A percentile compares a stretch with the other conserved stretches of the same genome.
Evolutionary conservation across 2,113 vertebrate species (phyloP).

Genomic region (Daphoenositta chrysoptera): DNA sequence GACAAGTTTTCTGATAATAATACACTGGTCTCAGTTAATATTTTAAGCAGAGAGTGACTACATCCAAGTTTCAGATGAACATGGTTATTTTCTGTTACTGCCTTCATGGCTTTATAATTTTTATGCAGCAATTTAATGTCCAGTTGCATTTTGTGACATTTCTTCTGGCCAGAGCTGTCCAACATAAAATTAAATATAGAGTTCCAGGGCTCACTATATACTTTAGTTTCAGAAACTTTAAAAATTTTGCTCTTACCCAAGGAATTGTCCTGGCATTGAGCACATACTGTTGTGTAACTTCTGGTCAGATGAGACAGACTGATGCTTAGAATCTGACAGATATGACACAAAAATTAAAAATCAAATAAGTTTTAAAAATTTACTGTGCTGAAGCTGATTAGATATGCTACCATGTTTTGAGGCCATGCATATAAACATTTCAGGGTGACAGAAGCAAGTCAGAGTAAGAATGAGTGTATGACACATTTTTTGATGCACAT

Average conservation of each 20-base stretch:
- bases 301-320: background rate
- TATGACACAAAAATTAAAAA: background rate
- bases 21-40: background rate
- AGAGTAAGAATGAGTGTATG: background rate
- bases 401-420: background rate
- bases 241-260: background rate
- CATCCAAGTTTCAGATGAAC: background rate
- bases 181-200: background rate
- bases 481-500: background rate
- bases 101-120: background rate
- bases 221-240: background rate
- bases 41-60: background rate
- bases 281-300: background rate
- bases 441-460: background rate
- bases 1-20: background rate
- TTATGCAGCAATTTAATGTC: background rate
- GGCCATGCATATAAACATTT: background rate
- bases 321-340: background rate
- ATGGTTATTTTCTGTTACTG: background rate
- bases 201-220: background rate
- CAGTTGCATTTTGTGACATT: background rate
- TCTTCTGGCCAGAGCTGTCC: background rate
- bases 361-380: background rate
- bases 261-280: background rate
- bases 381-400: background rate